Evolutionary conservation across 2,888 invertebrate species (phyloP).

Genomic region (Sialis fuliginosa): DNA sequence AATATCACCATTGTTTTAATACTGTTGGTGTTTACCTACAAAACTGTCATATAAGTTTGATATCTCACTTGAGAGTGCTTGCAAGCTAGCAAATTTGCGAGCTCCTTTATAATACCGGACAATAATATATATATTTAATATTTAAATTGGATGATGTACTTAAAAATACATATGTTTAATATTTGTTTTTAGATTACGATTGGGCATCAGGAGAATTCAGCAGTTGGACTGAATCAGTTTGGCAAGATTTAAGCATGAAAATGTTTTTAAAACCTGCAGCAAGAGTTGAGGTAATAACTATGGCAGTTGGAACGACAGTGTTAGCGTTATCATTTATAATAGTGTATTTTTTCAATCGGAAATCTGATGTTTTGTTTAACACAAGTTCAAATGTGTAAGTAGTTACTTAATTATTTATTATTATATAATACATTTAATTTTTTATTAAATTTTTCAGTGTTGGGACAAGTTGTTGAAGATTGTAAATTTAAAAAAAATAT

Average conservation of each 20-base stretch:
- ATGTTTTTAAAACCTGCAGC: slow-evolving; percentile 61
- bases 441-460: no score
- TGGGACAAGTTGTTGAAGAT: no score
- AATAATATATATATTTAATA: no score
- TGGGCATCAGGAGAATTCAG: slow-evolving; percentile 61
- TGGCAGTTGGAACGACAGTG: slow-evolving; percentile 32
- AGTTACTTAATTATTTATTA: background rate
- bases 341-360: slow-evolving; percentile 32
- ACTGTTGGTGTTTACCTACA: no score
- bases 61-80: no score
- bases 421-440: background rate
- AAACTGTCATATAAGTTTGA: no score
- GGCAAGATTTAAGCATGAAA: slow-evolving; percentile 53
- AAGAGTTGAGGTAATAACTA: slow-evolving; percentile 31
- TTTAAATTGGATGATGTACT: background rate
- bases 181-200: slow-evolving; percentile 44
- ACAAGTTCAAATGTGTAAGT: slow-evolving; percentile 4
- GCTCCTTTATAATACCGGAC: no score
- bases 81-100: no score
- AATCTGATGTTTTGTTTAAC: slow-evolving; percentile 28
- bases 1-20: no score
- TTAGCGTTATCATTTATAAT: slow-evolving; percentile 30
- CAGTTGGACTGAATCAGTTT: slow-evolving; percentile 80
- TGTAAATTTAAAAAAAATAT: no score
- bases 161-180: background rate